phyloP scores from a whole-genome alignment of 1,140 invertebrate genomes.

The Hyles euphorbiae region DNA sequence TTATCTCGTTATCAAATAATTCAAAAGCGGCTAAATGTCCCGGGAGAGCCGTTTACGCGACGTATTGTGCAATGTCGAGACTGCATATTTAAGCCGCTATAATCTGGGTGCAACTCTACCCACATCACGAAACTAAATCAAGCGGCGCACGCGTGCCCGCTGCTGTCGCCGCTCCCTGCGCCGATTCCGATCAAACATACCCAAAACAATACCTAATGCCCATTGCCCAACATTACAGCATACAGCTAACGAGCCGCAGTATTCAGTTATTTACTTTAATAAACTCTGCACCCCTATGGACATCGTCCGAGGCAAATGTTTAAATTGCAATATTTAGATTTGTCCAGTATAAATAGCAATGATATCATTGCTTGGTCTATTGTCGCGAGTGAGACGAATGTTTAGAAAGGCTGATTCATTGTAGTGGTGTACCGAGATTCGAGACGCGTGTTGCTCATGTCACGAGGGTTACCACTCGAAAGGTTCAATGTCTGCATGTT shows the following conservation, averaged over 20 bases:
- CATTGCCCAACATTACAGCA: slow-evolving; percentile 22
- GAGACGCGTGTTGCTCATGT: slow-evolving; percentile 28
- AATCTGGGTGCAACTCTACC: slow-evolving; percentile 27
- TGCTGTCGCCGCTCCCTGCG: slow-evolving; percentile 18
- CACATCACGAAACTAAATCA: slow-evolving; percentile 8
- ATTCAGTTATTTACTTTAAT: too few relatives aligned
- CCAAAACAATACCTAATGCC: slow-evolving; percentile 31
- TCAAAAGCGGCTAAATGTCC: slow-evolving; percentile 31
- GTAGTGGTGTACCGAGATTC: slow-evolving; percentile 18
- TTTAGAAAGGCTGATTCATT: slow-evolving; percentile 51
- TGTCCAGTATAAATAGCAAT: slow-evolving; percentile 12
- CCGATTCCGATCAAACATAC: slow-evolving; percentile 26
- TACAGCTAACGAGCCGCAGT: too few relatives aligned
- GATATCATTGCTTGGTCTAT: slow-evolving; percentile 40
- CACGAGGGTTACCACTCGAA: slow-evolving; percentile 34
- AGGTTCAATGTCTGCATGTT: slow-evolving; percentile 54
- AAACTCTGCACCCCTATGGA: too few relatives aligned
- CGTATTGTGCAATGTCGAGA: slow-evolving; percentile 37
- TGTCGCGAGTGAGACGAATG: slow-evolving; percentile 15
- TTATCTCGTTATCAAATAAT: slow-evolving; percentile 46
- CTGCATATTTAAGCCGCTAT: slow-evolving; percentile 41
- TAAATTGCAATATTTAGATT: too few relatives aligned
- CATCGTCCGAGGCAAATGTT: too few relatives aligned
- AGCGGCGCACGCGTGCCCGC: slow-evolving; percentile 10
- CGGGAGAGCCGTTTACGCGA: slow-evolving; percentile 20